These are phyloP conservation scores for Sebastes hopkinsi DNA, from an alignment of 2,797 vertebrate species.

Conservation along the genomic window DNA sequence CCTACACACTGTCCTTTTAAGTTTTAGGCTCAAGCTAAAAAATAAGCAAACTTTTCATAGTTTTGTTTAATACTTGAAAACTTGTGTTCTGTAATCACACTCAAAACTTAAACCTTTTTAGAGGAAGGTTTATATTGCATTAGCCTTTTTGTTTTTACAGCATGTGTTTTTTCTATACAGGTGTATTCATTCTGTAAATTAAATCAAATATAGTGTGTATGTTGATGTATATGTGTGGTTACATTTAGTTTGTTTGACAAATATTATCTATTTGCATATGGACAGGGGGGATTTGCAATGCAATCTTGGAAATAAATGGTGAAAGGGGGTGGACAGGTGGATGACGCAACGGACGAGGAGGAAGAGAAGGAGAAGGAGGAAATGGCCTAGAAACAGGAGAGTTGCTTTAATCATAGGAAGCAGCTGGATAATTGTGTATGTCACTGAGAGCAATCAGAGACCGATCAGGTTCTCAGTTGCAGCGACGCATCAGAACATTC, in stretches of 20 bases:
- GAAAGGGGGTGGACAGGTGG: conserved; percentile 52
- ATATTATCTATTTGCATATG: not conserved
- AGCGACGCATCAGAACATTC: conserved; percentile 45
- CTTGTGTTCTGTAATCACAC: not conserved
- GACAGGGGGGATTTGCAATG: not conserved
- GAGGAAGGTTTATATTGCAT: no score
- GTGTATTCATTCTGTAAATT: no score
- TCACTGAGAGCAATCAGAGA: conserved; percentile 66
- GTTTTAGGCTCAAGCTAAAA: not conserved
- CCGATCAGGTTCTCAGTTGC: conserved; percentile 35
- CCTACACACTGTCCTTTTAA: no score
- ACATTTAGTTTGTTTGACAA: not conserved
- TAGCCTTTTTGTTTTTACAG: not conserved
- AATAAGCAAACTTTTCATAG: not conserved
- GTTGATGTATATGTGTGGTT: not conserved
- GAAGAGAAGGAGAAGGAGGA: conserved; percentile 28
- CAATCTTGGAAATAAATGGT: not conserved
- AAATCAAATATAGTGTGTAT: not conserved
- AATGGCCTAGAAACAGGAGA: conserved; percentile 58
- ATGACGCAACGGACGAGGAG: not conserved
- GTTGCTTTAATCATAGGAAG: conserved; percentile 74
- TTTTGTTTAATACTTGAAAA: not conserved
- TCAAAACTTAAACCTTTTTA: not conserved
- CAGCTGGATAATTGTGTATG: conserved; percentile 72
- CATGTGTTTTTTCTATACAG: no score